phyloP scores from a whole-genome alignment of 2,888 invertebrate species.

The Asteroscopus sphinx region DNA sequence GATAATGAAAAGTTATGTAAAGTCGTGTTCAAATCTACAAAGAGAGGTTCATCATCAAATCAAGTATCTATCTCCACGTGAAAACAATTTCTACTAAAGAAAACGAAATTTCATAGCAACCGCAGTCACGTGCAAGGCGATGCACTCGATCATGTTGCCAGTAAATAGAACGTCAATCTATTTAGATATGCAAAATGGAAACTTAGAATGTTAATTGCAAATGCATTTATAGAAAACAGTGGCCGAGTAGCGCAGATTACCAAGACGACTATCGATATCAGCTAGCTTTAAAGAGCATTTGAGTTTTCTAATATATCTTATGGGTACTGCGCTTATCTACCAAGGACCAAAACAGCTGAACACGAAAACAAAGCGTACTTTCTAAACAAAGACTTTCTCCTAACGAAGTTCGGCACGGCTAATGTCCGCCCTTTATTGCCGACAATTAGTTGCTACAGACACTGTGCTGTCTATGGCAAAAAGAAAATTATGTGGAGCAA shows the following conservation, averaged over 20 bases:
- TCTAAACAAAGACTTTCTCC: conserved; percentile 83
- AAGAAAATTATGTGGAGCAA: conserved; percentile 54
- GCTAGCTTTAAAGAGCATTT: conserved; percentile 48
- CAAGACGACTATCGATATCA: conserved; percentile 60
- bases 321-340: conserved; percentile 64
- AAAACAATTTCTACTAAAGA: conserved; percentile 55
- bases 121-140: conserved; percentile 64
- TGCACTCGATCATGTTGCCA: conserved; percentile 64
- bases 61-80: conserved; percentile 38
- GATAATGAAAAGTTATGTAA: conserved; percentile 53
- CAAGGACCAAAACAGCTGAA: conserved; percentile 70
- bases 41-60: conserved; percentile 20
- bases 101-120: conserved; percentile 68
- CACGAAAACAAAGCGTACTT: conserved; percentile 80
- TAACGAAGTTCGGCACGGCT: conserved; percentile 75
- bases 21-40: conserved; percentile 29
- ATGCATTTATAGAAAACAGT: conserved; percentile 72
- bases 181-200: conserved; percentile 76
- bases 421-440: conserved; percentile 76
- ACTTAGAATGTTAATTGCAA: conserved; percentile 75
- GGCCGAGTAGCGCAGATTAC: conserved; percentile 58
- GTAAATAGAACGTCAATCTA: conserved; percentile 74
- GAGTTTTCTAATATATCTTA: conserved; percentile 64
- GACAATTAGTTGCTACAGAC: conserved; percentile 70
- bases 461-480: conserved; percentile 61